Conservation (phyloP, 2,888 invertebrate genomes). For the Synergus laeviventris region DNA sequence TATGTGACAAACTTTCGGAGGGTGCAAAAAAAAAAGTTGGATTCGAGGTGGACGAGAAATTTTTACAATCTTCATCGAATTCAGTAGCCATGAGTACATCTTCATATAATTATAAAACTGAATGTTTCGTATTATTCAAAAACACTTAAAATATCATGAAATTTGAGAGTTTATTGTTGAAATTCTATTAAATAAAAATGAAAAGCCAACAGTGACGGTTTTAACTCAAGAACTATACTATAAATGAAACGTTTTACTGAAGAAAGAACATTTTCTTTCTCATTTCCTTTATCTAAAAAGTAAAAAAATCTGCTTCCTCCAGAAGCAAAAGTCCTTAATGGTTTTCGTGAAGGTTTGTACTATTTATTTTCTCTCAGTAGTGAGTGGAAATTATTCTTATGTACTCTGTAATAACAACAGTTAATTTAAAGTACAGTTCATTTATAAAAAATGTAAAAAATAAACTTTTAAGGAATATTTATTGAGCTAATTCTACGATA, state of each 20-base stretch:
- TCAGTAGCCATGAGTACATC: too few species aligned
- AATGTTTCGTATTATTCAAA: too few species aligned
- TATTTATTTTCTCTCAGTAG: background rate
- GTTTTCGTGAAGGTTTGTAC: constrained; percentile 2
- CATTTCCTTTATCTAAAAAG: constrained; percentile 17
- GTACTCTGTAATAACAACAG: background rate
- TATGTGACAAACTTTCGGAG: constrained; percentile 13
- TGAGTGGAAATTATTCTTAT: background rate
- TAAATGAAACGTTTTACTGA: constrained; percentile 4
- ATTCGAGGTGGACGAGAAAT: background rate
- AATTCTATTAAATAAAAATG: background rate
- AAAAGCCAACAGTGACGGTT: background rate
- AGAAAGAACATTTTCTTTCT: constrained; percentile 12
- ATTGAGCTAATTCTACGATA: background rate
- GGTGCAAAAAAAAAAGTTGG: constrained; percentile 6
- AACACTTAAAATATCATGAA: too few species aligned
- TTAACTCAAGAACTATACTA: background rate
- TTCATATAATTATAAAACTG: too few species aligned
- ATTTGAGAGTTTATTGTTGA: background rate
- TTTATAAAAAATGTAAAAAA: background rate
- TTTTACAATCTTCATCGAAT: background rate
- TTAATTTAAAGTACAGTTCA: background rate
- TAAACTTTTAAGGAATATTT: background rate
- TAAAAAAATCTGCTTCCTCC: constrained; percentile 7
- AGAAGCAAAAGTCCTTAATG: constrained; percentile 23